Base-by-base conservation (phyloP, 2,113 vertebrate species). In the Callipepla californica region DNA sequence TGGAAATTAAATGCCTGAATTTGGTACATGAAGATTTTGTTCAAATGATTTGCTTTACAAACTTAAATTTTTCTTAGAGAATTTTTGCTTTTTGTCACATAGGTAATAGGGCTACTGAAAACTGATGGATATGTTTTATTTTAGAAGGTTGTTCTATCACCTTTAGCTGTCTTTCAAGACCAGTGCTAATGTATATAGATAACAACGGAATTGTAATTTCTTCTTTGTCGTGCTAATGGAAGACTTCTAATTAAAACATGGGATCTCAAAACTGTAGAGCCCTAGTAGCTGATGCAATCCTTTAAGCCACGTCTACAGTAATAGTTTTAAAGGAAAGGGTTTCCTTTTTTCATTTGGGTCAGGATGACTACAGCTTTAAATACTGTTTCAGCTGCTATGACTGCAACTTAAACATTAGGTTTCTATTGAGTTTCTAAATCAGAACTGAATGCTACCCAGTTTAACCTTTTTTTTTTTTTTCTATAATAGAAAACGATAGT, bases 391-490 rank as follows among this genome's bases (percentile, higher is more conserved):
- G 76, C 88, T 96, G 85, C 85, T 96, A 45, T 42, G 69, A 50
- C 75, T 94, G 70, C 83, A 80, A 90, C 91, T 94, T 96, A 95
- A 93, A 96, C 68, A 61, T 93, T 96, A 83, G 48, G 30, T 96
- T 96, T 95, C 94, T 95, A 75, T 85, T 94, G 87, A 96, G 78
- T 94, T 83, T 90, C 85, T 96, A 96, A 96, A 95, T 94, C 91
- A 92, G 89, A 93, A 87, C 74, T 92, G 91, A 95, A 93, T 95
- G 89, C 87, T 62, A 90, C 91, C 85, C 89, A 92, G 69, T 94
- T 85, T 74, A 94, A 67, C 63, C 45, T 76, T 62, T 4, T 47
- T 67, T 58, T 79, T 40, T 51, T 89, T 57, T 90, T 87, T 92
- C 36, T 76, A 57, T 15, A 90, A 82, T 88, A 95, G 92, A 96